Evolutionary conservation across 1,140 invertebrate species (phyloP).

Genomic region (Bombus picipes): DNA sequence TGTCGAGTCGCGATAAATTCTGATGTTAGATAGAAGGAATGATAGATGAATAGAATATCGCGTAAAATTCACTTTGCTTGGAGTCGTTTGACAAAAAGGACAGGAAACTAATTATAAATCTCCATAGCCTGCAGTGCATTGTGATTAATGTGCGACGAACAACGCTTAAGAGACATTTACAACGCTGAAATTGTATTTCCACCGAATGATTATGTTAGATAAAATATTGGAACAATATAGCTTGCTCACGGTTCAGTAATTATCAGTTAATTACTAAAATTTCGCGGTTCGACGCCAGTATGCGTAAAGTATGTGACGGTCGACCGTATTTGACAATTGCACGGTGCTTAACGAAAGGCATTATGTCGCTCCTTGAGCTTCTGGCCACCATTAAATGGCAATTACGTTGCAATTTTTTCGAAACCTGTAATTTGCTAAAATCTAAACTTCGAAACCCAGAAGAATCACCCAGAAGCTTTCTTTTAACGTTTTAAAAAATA

Average conservation of each 20-base stretch:
- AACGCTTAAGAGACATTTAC: not conserved
- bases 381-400: not conserved
- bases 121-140: not conserved
- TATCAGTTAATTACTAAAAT: conserved; percentile 10
- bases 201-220: conserved; percentile 7
- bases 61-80: no score
- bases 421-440: not conserved
- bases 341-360: not conserved
- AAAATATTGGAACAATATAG: conserved; percentile 12
- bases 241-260: not conserved
- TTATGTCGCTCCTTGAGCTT: not conserved
- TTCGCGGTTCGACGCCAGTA: not conserved
- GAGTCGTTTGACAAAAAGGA: no score
- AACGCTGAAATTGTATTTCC: conserved; percentile 1
- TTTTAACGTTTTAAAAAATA: not conserved
- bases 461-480: not conserved
- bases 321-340: not conserved
- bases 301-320: not conserved
- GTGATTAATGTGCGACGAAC: not conserved
- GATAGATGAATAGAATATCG: not conserved
- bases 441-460: not conserved
- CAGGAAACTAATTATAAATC: not conserved
- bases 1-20: not conserved
- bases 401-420: not conserved
- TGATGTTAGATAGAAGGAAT: not conserved